A percentile compares a stretch with the other conserved stretches of the same genome.
Evolutionary conservation across 2,113 vertebrate genomes (phyloP).

Genomic region (Labeo catla): DNA sequence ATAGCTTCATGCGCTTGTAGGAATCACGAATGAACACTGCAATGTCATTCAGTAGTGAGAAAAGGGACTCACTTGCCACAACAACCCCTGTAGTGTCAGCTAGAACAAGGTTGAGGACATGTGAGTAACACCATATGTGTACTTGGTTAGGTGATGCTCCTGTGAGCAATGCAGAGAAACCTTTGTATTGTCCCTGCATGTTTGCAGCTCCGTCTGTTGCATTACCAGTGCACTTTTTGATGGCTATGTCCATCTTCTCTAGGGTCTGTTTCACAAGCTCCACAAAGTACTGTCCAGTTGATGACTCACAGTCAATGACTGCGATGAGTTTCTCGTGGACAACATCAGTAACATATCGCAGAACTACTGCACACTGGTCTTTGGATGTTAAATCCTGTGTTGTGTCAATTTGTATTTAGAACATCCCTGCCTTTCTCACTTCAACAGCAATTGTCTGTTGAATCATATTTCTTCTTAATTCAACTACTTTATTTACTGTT

Average conservation of each 20-base stretch:
- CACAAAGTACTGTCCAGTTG: slow-evolving; percentile 15
- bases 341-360: slow-evolving; percentile 29
- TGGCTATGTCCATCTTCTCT: slow-evolving; percentile 15
- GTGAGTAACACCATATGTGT: slow-evolving; percentile 18
- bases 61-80: slow-evolving; percentile 48
- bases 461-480: slow-evolving; percentile 7
- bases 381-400: slow-evolving; percentile 43
- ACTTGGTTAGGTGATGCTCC: slow-evolving; percentile 42
- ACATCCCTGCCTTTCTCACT: slow-evolving; percentile 40
- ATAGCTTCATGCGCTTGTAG: slow-evolving; percentile 35
- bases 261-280: slow-evolving; percentile 11
- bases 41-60: slow-evolving; percentile 22
- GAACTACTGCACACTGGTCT: slow-evolving; percentile 28
- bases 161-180: slow-evolving; percentile 46
- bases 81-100: slow-evolving; percentile 45
- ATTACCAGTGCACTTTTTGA: slow-evolving; percentile 26
- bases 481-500: slow-evolving; percentile 26
- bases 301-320: slow-evolving; percentile 33
- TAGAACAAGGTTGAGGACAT: slow-evolving; percentile 48
- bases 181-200: slow-evolving; percentile 38
- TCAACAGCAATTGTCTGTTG: slow-evolving; percentile 33
- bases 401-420: slow-evolving; percentile 42
- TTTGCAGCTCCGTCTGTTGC: slow-evolving; percentile 46
- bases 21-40: background rate
- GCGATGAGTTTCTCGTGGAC: slow-evolving; percentile 26